A percentile compares a stretch with the other conserved stretches of the same genome.
Conservation (phyloP, 2,888 invertebrate genomes). For the Spialia ferax region DNA sequence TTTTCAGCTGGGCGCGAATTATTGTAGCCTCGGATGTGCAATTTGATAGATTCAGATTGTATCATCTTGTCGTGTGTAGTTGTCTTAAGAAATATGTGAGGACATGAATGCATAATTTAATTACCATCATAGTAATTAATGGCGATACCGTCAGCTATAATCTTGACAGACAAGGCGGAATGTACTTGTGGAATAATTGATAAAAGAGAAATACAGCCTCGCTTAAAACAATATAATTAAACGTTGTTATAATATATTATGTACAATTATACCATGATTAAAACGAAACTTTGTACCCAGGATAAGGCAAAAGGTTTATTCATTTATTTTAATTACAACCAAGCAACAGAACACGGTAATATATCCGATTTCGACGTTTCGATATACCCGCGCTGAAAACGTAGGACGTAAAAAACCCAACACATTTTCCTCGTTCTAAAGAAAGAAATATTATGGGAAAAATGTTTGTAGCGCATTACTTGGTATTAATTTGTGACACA, state of each 20-base stretch:
- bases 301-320: constrained; percentile 26
- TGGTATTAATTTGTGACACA: too few species aligned
- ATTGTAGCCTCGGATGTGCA: too few species aligned
- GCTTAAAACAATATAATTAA: constrained; percentile 27
- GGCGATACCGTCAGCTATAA: constrained; percentile 23
- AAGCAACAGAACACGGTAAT: not conserved
- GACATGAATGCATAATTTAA: not conserved
- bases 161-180: constrained; percentile 35
- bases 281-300: constrained; percentile 31
- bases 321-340: not conserved
- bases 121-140: constrained; percentile 2
- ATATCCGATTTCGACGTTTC: too few species aligned
- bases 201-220: constrained; percentile 25
- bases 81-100: not conserved
- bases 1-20: too few species aligned
- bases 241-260: too few species aligned
- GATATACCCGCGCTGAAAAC: too few species aligned
- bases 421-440: too few species aligned
- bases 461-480: too few species aligned
- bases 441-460: too few species aligned
- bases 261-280: constrained; percentile 32
- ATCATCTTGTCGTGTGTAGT: too few species aligned
- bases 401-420: too few species aligned
- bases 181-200: constrained; percentile 34
- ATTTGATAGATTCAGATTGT: too few species aligned